A percentile compares a stretch with the other conserved stretches of the same genome.
Evolutionary conservation across 2,888 invertebrate species (phyloP).

Genomic region (Elaeidobius kamerunicus): DNA sequence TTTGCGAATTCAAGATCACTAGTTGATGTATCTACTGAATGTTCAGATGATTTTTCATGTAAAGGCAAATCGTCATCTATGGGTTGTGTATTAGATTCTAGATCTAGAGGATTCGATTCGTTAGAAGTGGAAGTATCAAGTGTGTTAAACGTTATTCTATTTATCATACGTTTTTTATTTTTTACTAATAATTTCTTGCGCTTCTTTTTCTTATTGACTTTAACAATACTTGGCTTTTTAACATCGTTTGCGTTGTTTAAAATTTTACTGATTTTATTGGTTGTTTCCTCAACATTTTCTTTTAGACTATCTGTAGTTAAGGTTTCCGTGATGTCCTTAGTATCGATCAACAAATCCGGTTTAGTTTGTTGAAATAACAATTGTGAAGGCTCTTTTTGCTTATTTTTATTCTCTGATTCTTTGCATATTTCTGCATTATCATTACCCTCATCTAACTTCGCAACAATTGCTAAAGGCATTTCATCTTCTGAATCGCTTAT

Average conservation of each 20-base stretch:
- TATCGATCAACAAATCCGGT: not conserved
- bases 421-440: not conserved
- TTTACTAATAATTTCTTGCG: not conserved
- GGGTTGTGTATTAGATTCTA: not conserved
- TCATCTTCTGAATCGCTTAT: constrained; percentile 34
- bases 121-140: not conserved
- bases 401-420: no score
- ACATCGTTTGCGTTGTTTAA: not conserved
- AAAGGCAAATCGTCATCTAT: not conserved
- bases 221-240: constrained; percentile 2
- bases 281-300: constrained; percentile 20
- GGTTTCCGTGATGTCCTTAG: constrained; percentile 15
- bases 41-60: not conserved
- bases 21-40: constrained; percentile 6
- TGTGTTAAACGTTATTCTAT: not conserved
- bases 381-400: not conserved
- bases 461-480: constrained; percentile 32
- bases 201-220: constrained; percentile 2
- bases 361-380: not conserved
- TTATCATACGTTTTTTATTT: not conserved
- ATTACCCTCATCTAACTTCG: constrained; percentile 15
- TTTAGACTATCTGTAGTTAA: constrained; percentile 24
- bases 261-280: not conserved
- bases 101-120: not conserved
- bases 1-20: constrained; percentile 30